phyloP scores from a whole-genome alignment of 2,797 vertebrate species.

The Karalla daura region DNA sequence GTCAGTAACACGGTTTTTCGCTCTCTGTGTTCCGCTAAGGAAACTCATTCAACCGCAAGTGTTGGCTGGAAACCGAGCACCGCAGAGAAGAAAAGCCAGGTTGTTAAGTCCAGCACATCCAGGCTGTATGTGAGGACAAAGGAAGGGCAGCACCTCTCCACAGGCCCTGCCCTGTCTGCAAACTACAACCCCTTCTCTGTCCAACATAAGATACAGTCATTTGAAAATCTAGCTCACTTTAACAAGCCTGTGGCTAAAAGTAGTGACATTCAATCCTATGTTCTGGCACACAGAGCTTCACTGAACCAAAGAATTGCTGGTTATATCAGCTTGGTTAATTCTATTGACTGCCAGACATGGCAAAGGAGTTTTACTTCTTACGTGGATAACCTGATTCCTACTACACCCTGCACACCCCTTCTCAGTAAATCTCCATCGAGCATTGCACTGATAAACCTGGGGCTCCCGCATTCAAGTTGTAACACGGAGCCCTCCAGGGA shows the following conservation, averaged over 20 bases:
- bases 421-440: constrained; percentile 70
- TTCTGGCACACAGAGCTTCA: constrained; percentile 79
- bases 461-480: constrained; percentile 40
- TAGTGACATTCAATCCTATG: constrained; percentile 82
- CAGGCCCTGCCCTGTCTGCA: constrained; percentile 82
- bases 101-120: constrained; percentile 53
- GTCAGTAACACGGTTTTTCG: constrained; percentile 17
- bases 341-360: constrained; percentile 67
- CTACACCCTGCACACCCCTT: constrained; percentile 48
- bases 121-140: constrained; percentile 69
- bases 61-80: constrained; percentile 29
- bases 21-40: constrained; percentile 30
- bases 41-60: constrained; percentile 16
- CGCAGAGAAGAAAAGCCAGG: constrained; percentile 38
- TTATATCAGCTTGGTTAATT: constrained; percentile 69
- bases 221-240: constrained; percentile 93
- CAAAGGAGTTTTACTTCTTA: constrained; percentile 88
- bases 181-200: constrained; percentile 91
- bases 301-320: constrained; percentile 86
- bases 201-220: constrained; percentile 95
- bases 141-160: constrained; percentile 83
- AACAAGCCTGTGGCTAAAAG: constrained; percentile 85
- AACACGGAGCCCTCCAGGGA: constrained; percentile 1
- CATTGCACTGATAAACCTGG: constrained; percentile 46
- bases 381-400: constrained; percentile 75